A percentile compares a stretch with the other conserved stretches of the same genome.
These are phyloP conservation scores for Mionectes macconnelli DNA, from an alignment of 2,113 vertebrate genomes.

Conservation along the genomic window DNA sequence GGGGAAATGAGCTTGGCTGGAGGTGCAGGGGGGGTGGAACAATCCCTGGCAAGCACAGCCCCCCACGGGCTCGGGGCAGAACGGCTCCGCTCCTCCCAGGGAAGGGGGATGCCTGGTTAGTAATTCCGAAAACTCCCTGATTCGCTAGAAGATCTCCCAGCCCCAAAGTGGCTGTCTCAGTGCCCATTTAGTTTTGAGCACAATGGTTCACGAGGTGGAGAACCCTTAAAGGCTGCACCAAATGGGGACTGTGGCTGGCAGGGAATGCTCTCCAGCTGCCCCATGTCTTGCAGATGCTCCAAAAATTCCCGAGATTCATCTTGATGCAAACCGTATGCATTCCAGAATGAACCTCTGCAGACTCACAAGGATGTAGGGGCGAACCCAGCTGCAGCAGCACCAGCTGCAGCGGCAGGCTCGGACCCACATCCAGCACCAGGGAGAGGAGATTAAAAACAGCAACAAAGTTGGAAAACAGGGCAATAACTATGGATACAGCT, in stretches of 20 bases:
- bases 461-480: background rate
- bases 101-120: background rate
- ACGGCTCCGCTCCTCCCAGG: background rate
- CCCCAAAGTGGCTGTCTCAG: background rate
- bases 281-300: background rate
- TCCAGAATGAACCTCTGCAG: background rate
- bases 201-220: too few species aligned
- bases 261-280: background rate
- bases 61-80: background rate
- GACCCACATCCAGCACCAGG: background rate
- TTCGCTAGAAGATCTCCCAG: background rate
- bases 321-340: background rate
- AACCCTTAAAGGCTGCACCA: background rate
- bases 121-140: background rate
- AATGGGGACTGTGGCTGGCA: accelerated
- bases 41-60: background rate
- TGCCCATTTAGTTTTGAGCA: background rate
- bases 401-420: background rate
- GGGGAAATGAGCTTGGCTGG: background rate
- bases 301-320: background rate
- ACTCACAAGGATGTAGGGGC: background rate
- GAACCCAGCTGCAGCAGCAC: background rate
- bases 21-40: background rate
- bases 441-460: background rate
- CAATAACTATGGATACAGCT: background rate